phyloP scores from a whole-genome alignment of 1,140 invertebrate species.

The Nylanderia fulva region DNA sequence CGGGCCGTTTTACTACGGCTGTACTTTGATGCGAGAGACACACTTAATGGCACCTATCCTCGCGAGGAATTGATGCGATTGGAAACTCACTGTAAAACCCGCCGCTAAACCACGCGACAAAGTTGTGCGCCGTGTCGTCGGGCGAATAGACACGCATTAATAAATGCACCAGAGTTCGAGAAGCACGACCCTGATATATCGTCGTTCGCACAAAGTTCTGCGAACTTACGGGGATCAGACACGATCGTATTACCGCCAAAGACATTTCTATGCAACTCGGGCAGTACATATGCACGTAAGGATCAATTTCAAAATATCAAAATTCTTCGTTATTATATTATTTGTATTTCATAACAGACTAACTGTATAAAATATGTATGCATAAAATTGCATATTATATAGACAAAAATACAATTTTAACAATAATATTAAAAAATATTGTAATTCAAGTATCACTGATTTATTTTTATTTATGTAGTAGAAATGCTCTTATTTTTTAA shows the following conservation, averaged over 20 bases:
- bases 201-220: constrained; percentile 4
- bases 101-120: constrained; percentile 56
- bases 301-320: background rate
- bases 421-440: no score
- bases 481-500: no score
- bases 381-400: background rate
- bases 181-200: constrained; percentile 30
- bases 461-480: no score
- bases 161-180: background rate
- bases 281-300: no score
- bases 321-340: background rate
- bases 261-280: constrained; percentile 11
- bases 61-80: constrained; percentile 21
- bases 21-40: background rate
- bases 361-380: no score
- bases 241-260: constrained; percentile 1
- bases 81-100: constrained; percentile 59
- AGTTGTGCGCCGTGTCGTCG: constrained; percentile 49
- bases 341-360: background rate
- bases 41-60: constrained; percentile 67
- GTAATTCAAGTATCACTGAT: no score
- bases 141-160: constrained; percentile 33
- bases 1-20: constrained; percentile 14
- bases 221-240: constrained; percentile 4
- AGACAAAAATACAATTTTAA: no score